Percentiles rank a stretch among this genome's conserved stretches.
Conservation (phyloP, 2,113 vertebrate species). For the Nannospalax galili region DNA sequence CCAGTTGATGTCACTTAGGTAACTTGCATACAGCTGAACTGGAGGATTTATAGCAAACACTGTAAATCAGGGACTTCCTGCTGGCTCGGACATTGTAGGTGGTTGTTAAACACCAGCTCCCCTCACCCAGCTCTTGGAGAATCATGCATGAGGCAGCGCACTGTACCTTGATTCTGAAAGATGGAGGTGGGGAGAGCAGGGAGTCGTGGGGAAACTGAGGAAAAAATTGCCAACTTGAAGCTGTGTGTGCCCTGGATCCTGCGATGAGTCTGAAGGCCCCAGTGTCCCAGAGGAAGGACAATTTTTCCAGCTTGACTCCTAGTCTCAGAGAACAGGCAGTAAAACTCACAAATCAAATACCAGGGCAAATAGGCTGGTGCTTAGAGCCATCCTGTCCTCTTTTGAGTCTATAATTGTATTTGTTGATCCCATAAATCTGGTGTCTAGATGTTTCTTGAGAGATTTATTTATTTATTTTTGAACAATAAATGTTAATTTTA, state of each 20-base stretch:
- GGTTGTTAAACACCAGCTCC: neutral
- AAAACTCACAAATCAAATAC: neutral
- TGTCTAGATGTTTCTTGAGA: neutral
- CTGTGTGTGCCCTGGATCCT: neutral
- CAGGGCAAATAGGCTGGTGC: neutral
- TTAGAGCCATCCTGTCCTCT: neutral
- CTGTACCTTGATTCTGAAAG: neutral
- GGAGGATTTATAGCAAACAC: neutral
- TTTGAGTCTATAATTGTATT: neutral
- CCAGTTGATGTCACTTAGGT: neutral
- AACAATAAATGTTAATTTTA: no score
- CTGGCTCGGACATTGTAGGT: neutral
- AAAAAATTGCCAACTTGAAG: neutral
- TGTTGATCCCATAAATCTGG: neutral
- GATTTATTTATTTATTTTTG: no score
- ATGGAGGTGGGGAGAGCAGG: neutral
- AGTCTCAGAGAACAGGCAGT: neutral
- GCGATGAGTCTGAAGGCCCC: neutral
- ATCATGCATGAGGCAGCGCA: neutral
- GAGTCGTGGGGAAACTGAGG: neutral
- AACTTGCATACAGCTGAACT: neutral
- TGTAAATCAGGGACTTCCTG: neutral
- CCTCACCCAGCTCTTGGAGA: neutral
- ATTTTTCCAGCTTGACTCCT: neutral
- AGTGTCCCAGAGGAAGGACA: neutral